Percentiles rank a stretch among this genome's conserved stretches.
These are phyloP conservation scores for Pheosia gnoma DNA, from an alignment of 2,888 invertebrate genomes.

Conservation along the genomic window DNA sequence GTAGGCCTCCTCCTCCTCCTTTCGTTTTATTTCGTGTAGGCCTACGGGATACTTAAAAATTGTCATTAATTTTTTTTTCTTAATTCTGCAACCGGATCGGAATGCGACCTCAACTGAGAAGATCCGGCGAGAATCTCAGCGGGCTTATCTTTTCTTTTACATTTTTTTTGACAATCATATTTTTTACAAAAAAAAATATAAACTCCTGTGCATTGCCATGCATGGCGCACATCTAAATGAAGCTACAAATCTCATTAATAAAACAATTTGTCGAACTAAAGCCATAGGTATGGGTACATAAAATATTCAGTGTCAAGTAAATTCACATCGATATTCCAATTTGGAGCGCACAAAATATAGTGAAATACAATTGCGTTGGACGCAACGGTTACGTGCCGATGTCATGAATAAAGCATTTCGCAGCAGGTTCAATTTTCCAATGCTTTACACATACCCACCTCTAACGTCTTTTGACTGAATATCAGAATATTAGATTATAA, in stretches of 20 bases:
- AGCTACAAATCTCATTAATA: neutral
- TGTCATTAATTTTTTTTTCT: too few relatives aligned
- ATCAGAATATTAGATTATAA: slow-evolving; percentile 7
- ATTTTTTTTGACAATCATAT: too few relatives aligned
- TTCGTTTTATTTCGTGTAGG: too few relatives aligned
- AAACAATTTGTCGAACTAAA: slow-evolving; percentile 15
- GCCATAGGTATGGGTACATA: slow-evolving; percentile 28
- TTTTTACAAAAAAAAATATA: too few relatives aligned
- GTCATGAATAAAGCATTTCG: slow-evolving; percentile 74
- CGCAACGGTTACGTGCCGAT: slow-evolving; percentile 50
- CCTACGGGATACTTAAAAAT: too few relatives aligned
- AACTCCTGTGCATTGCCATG: too few relatives aligned
- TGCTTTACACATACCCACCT: slow-evolving; percentile 52
- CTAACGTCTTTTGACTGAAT: slow-evolving; percentile 52
- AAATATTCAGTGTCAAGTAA: slow-evolving; percentile 59
- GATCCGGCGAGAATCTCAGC: too few relatives aligned
- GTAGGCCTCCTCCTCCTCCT: too few relatives aligned
- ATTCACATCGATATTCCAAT: slow-evolving; percentile 60
- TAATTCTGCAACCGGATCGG: too few relatives aligned
- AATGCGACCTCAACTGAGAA: too few relatives aligned
- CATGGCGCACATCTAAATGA: too few relatives aligned
- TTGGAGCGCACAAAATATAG: slow-evolving; percentile 53
- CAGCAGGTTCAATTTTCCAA: slow-evolving; percentile 69
- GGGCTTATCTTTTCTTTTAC: too few relatives aligned
- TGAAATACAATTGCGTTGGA: slow-evolving; percentile 60